Evolutionary conservation across 1,140 invertebrate genomes (phyloP).

Genomic region (Himalopsyche phryganea): DNA sequence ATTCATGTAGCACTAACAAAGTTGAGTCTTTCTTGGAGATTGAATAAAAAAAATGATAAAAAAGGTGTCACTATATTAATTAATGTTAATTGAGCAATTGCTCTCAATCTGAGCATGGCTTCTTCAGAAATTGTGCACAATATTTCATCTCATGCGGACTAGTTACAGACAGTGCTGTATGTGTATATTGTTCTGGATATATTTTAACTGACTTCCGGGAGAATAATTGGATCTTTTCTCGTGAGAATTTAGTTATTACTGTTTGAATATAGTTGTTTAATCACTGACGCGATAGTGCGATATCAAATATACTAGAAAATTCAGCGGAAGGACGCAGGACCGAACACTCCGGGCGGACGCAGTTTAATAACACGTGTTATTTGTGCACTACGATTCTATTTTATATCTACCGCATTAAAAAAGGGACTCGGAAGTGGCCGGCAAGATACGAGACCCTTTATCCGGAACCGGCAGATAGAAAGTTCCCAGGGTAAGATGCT

Average conservation of each 20-base stretch:
- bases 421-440: too few species aligned
- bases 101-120: too few species aligned
- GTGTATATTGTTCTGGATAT: conserved; percentile 7
- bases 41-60: too few species aligned
- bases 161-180: neutral
- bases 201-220: conserved; percentile 22
- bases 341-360: neutral
- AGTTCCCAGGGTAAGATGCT: too few species aligned
- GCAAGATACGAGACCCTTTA: too few species aligned
- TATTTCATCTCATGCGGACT: neutral
- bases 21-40: too few species aligned
- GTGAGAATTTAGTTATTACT: conserved; percentile 22
- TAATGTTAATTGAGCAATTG: too few species aligned
- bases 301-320: neutral
- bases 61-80: too few species aligned
- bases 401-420: too few species aligned
- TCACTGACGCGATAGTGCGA: neutral
- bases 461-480: too few species aligned
- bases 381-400: neutral
- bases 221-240: conserved; percentile 26
- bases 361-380: neutral
- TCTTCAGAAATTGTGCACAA: too few species aligned
- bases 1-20: too few species aligned
- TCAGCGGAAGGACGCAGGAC: neutral
- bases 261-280: neutral